Base-by-base conservation (phyloP, 2,797 vertebrate species). In the Hyperoplus lanceolatus region DNA sequence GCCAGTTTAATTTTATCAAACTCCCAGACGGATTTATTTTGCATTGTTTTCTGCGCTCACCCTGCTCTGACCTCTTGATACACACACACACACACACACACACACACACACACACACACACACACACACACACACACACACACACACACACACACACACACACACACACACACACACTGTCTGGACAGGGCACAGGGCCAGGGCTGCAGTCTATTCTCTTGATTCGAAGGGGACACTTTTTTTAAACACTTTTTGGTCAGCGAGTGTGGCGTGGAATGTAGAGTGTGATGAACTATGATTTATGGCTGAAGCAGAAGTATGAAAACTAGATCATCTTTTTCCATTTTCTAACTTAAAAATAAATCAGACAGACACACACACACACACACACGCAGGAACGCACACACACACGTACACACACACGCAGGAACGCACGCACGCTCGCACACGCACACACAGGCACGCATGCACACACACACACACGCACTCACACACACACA, bases 1-100 rank as follows among this genome's bases (percentile, higher is more conserved):
- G 1, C 21, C 29, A 29, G 29, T 29, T 29, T 29, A 29, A 61
- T 59, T 79, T 84, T 75, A 85, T 88, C 76, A 76, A 21, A 83
- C 68, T 81, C 83, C 54, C 77, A 73, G 65, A 2, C n/a, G 68
- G 62, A 29, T 29, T 56, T 65, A 73, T 77, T 63, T 79, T 87
- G 80, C 3, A 68, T 81, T 86, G 68, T 53, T n/a, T 51, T 46
- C 73, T 58, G 13, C 5, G 59, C 72, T 82, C 75, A 43, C 55
- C 59, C 80, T 58, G 41, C 29, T 1, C 69, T 67, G 79, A 82
- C 82, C 79, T 45, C 59, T n/a, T 50, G 29, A 79, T 49, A 43
- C 76, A 75, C 58, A 56, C 36, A 61, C 87, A 51, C 89, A 29
- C 29, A 3, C 29, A 29, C 29, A 29, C 29, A 29, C 29, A 29